phyloP scores from a whole-genome alignment of 2,888 invertebrate species.

The Priapulus caudatus region DNA sequence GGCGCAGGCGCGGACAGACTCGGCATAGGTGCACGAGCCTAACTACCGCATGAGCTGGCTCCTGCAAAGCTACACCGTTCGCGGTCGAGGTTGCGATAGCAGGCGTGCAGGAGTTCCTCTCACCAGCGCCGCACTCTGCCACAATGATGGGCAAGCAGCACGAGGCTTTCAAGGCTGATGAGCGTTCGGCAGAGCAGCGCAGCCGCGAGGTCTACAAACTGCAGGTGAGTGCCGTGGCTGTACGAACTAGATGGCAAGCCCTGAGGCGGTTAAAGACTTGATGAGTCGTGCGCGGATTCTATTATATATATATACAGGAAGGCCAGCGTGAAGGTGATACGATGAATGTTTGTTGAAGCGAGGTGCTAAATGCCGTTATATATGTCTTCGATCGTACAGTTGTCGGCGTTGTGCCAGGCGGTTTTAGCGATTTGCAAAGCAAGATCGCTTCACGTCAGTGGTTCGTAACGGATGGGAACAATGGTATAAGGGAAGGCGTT shows the following conservation, averaged over 20 bases:
- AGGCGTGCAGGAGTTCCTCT: neutral
- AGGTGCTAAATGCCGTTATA: too few relatives aligned
- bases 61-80: neutral
- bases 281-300: too few relatives aligned
- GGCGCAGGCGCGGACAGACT: neutral
- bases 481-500: neutral
- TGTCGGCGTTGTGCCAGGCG: too few relatives aligned
- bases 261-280: too few relatives aligned
- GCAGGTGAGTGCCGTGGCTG: too few relatives aligned
- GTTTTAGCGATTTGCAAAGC: too few relatives aligned
- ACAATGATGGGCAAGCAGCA: neutral
- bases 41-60: neutral
- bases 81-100: neutral
- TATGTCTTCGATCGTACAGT: too few relatives aligned
- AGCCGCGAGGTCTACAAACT: neutral
- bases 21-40: neutral
- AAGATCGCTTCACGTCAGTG: neutral
- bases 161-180: neutral
- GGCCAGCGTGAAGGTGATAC: too few relatives aligned
- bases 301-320: too few relatives aligned
- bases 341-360: too few relatives aligned
- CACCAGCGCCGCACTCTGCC: neutral
- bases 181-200: neutral
- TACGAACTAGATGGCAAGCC: too few relatives aligned
- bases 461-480: neutral